Base-by-base conservation (phyloP, 2,113 vertebrate species). In the Myocastor coypus region DNA sequence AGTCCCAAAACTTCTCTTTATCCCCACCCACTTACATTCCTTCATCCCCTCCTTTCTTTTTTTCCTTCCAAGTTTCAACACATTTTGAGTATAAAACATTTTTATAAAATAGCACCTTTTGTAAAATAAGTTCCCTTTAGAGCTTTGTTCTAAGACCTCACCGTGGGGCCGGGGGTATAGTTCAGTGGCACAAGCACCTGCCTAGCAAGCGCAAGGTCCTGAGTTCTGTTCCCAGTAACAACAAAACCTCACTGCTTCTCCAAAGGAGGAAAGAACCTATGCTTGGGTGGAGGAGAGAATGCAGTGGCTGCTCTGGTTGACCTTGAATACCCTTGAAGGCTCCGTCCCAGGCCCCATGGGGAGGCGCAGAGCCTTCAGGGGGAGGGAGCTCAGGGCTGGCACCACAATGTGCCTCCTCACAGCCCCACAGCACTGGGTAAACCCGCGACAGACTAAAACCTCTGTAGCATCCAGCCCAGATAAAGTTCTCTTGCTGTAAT, bases 191-290 rank as follows among this genome's bases (percentile, higher is more conserved):
- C 59, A 26, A 61, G 59, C 5, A 5, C 59, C 59, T 61, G 22
- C 59, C 59, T 24, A 2, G 59, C 59, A 61, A 61, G 59, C 20
- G 20, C 59, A 61, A 61, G 59, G 59, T 26, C 59, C 59, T 61
- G 59, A 61, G 59, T 61, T 61, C 20, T 1, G 24, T 61, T 61
- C 59, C 59, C 59, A 61, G 59, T 61, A 61, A 22, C 59, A 61
- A 61, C 61, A 63, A 28, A 63, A 63, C 61, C 24, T 61, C 66
- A 77, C 28, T 46, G 14, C 52, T 89, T 89, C 11, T 28, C 17
- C 17, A 89, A 85, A 63, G 28, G 50, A 87, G 61, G 87, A 34
- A 81, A 92, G 34, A 88, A 92, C 84, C 66, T 20, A n/a, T 81
- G 28, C 57, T n/a, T 46, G 59, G 42, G 26, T 6, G 19, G 37